These are phyloP conservation scores for Melieria omissa DNA, from an alignment of 2,888 invertebrate genomes.

Conservation along the genomic window DNA sequence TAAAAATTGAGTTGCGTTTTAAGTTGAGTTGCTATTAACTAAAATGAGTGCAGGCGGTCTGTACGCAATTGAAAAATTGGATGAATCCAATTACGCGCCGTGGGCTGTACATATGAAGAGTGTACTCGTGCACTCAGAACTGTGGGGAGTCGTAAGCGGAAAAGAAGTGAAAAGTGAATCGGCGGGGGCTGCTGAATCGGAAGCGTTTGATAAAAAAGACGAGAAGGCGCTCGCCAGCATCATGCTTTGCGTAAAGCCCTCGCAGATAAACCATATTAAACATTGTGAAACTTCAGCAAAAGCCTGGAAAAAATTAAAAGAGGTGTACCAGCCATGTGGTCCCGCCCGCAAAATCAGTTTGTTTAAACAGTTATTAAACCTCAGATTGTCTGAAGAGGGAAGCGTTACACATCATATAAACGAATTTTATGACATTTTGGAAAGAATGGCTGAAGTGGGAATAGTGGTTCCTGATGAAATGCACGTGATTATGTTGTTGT, in stretches of 20 bases:
- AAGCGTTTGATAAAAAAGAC: slow-evolving; percentile 10
- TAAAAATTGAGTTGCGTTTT: too few relatives aligned
- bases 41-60: too few relatives aligned
- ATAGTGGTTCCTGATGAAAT: slow-evolving; percentile 36
- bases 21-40: too few relatives aligned
- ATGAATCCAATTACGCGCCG: too few relatives aligned
- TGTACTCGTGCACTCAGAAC: too few relatives aligned
- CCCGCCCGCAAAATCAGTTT: slow-evolving; percentile 41
- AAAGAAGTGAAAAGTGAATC: too few relatives aligned
- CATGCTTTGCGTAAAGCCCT: slow-evolving; percentile 36
- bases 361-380: slow-evolving; percentile 34
- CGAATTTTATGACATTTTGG: slow-evolving; percentile 34
- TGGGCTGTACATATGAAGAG: too few relatives aligned
- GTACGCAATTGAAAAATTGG: too few relatives aligned
- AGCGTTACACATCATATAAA: slow-evolving; percentile 37
- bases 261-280: slow-evolving; percentile 38
- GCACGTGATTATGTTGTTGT: slow-evolving; percentile 40
- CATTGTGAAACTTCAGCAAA: slow-evolving; percentile 29
- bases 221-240: slow-evolving; percentile 41
- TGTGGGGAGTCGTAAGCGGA: neutral
- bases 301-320: slow-evolving; percentile 38
- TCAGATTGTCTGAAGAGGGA: slow-evolving; percentile 29
- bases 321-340: slow-evolving; percentile 36
- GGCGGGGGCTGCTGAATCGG: too few relatives aligned
- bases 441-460: slow-evolving; percentile 39